Percentiles rank a stretch among this genome's conserved stretches.
These are phyloP conservation scores for Propsilocerus akamusi DNA, from an alignment of 1,140 invertebrate genomes.

Conservation along the genomic window DNA sequence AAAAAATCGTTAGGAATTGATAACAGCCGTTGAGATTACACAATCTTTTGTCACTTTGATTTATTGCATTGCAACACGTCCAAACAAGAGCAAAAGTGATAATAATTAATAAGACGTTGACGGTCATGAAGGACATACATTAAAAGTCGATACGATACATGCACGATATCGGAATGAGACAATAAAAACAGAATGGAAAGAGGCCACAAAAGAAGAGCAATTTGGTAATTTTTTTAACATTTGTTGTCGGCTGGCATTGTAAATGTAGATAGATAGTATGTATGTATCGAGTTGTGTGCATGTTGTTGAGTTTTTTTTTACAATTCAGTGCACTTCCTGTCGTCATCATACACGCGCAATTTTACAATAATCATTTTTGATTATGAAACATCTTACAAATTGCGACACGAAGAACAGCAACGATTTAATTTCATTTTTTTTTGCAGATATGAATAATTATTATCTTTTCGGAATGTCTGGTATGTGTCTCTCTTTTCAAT, in stretches of 20 bases:
- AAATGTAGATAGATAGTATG: no score
- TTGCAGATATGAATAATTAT: neutral
- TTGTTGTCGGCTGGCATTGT: no score
- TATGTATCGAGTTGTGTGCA: no score
- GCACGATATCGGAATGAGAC: neutral
- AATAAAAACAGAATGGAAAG: neutral
- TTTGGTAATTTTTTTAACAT: neutral
- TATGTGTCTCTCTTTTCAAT: no score
- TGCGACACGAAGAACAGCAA: neutral
- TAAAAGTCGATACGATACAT: neutral
- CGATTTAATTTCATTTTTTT: neutral
- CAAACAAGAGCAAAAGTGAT: no score
- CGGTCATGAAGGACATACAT: neutral
- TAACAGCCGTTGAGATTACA: no score
- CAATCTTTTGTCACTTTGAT: no score
- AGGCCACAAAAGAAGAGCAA: neutral
- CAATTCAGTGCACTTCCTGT: slow-evolving; percentile 3
- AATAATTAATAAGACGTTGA: neutral
- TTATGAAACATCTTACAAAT: neutral
- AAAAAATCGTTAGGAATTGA: neutral
- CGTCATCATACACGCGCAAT: neutral
- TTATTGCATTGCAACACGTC: no score
- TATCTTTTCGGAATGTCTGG: no score
- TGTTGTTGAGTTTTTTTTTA: slow-evolving; percentile 1
- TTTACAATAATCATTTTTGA: neutral